phyloP scores from a whole-genome alignment of 1,140 invertebrate species.

The Homalodisca vitripennis region DNA sequence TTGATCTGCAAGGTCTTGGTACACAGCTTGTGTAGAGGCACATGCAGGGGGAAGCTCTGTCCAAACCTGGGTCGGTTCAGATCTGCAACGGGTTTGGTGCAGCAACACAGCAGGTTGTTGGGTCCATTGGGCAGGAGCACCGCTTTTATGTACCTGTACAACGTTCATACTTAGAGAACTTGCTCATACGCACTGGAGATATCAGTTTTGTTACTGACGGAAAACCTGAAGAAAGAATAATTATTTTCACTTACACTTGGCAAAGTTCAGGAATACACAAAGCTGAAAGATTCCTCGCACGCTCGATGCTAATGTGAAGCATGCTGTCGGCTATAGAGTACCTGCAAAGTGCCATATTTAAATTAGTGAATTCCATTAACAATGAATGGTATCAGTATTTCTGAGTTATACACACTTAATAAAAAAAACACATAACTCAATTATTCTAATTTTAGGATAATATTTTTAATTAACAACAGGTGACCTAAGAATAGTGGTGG shows the following conservation, averaged over 20 bases:
- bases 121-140: constrained; percentile 69
- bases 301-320: constrained; percentile 84
- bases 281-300: constrained; percentile 83
- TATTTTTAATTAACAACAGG: too few relatives aligned
- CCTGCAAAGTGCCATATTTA: too few relatives aligned
- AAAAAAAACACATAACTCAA: too few relatives aligned
- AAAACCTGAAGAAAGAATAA: too few relatives aligned
- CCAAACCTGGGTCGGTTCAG: constrained; percentile 76
- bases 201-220: too few relatives aligned
- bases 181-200: constrained; percentile 7
- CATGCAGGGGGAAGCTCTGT: constrained; percentile 73
- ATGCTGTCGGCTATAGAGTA: constrained; percentile 79
- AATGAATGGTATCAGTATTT: too few relatives aligned
- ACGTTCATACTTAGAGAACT: constrained; percentile 16
- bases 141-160: constrained; percentile 73
- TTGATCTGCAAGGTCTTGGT: constrained; percentile 89
- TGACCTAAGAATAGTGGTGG: too few relatives aligned
- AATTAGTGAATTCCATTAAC: too few relatives aligned
- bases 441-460: too few relatives aligned
- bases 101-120: constrained; percentile 60
- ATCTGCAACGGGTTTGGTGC: constrained; percentile 71
- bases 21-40: constrained; percentile 71
- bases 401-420: too few relatives aligned
- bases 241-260: constrained; percentile 83
- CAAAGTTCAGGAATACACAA: constrained; percentile 71